A percentile compares a stretch with the other conserved stretches of the same genome.
Evolutionary conservation across 1,140 invertebrate species (phyloP).

Genomic region (Zaprionus ghesquierei): DNA sequence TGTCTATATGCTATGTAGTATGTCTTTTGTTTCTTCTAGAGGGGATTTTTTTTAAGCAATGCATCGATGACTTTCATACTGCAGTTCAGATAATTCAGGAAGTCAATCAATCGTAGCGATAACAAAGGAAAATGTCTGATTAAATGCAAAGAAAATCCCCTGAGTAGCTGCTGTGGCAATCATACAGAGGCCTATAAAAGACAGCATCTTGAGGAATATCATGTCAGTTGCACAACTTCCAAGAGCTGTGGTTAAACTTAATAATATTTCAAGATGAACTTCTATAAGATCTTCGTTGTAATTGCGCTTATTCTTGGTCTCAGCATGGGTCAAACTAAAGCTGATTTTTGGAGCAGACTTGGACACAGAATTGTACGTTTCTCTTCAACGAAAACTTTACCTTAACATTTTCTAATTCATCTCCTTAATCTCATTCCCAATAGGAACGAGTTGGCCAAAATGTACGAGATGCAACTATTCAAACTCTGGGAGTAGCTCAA

Average conservation of each 20-base stretch:
- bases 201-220: not conserved
- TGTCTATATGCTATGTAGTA: too few relatives aligned
- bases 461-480: slow-evolving; percentile 68
- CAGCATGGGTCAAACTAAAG: slow-evolving; percentile 52
- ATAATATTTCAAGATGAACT: slow-evolving; percentile 50
- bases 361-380: slow-evolving; percentile 60
- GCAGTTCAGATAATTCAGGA: not conserved
- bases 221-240: not conserved
- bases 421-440: too few relatives aligned
- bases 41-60: not conserved
- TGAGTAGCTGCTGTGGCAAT: not conserved
- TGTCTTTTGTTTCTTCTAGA: not conserved
- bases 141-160: not conserved
- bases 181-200: not conserved
- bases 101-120: not conserved
- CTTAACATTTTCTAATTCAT: not conserved
- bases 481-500: slow-evolving; percentile 57
- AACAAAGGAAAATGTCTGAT: not conserved
- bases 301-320: slow-evolving; percentile 50
- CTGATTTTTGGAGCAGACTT: slow-evolving; percentile 55
- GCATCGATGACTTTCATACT: not conserved
- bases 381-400: not conserved
- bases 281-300: slow-evolving; percentile 63
- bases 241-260: not conserved
- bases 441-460: slow-evolving; percentile 70